Percentiles rank a stretch among this genome's conserved stretches.
Conservation (phyloP, 2,888 invertebrate genomes). For the Acanthococcus lagerstroemiae region DNA sequence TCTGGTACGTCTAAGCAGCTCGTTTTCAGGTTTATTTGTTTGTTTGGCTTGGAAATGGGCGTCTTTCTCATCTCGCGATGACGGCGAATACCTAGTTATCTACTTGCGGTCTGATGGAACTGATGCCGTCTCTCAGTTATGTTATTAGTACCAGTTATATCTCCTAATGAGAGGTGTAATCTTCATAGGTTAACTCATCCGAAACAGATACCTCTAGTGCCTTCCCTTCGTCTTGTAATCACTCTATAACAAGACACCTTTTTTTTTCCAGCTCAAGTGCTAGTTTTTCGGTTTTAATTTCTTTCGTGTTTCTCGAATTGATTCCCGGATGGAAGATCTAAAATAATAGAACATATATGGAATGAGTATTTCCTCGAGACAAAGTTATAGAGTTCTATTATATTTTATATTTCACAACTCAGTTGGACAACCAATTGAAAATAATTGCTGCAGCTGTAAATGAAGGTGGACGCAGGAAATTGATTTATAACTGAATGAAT, state of each 20-base stretch:
- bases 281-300: too few species aligned
- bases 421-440: too few species aligned
- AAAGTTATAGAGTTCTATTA: too few species aligned
- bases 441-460: too few species aligned
- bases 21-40: conserved; percentile 30
- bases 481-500: too few species aligned
- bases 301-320: too few species aligned
- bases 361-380: too few species aligned
- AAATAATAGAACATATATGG: too few species aligned
- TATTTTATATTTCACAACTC: too few species aligned
- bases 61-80: conserved; percentile 28
- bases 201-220: conserved; percentile 19
- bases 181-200: conserved; percentile 30
- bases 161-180: conserved; percentile 31
- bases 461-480: too few species aligned
- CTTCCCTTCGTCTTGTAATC: conserved; percentile 17
- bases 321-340: too few species aligned
- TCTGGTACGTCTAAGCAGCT: conserved; percentile 16
- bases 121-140: conserved; percentile 28
- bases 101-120: conserved; percentile 30
- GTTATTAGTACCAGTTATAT: conserved; percentile 28
- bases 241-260: conserved; percentile 29
- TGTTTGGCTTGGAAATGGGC: conserved; percentile 25
- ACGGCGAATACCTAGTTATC: conserved; percentile 30
- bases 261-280: neutral